Base-by-base conservation (phyloP, 2,113 vertebrate genomes). In the Xenopus borealis region DNA sequence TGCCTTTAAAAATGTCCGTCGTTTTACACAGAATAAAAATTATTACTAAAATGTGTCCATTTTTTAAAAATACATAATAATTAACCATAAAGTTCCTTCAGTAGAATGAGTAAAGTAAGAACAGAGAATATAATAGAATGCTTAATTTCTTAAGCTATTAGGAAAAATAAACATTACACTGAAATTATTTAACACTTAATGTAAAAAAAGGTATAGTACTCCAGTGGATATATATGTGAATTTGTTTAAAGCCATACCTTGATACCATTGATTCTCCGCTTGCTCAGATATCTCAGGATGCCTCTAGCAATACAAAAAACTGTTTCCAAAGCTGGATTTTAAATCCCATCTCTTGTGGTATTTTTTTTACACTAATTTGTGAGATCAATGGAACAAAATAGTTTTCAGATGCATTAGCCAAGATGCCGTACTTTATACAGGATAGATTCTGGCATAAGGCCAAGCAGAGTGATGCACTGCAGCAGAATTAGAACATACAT, bases 381-480 rank as follows among this genome's bases (percentile, higher is more conserved):
- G 23, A 47, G 45, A 2, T 16, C 59, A 75, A 68, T 67, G 72
- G 65, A 75, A 68, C 13, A 75, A 62, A 62, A 23, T 68, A 45
- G 18, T 53, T 67, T 46, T 62, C 20, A 68, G 23, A 68, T 61
- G 20, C 55, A 75, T 75, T 75, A 75, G 55, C 57, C n/a, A 13
- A 68, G 17, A 75, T 19, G 55, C 45, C 61, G 33, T 68, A 52
- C 12, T 52, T 40, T 62, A 52, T 53, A 20, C 65, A 75, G 4
- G 55, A 57, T 14, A n/a, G 53, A 16, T 62, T 73, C 67, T 68
- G 72, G 72, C 72, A 62, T 7, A 12, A 33, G 8, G 50, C 65
- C 65, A 75, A 59, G 45, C 9, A 58, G n/a, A 27, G 64, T 45
- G 52, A 62, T 16, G 14, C n/a, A 67, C 72, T 75, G 72, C 55